Conservation (phyloP, 2,888 invertebrate species). For the Metacarcinus magister region DNA sequence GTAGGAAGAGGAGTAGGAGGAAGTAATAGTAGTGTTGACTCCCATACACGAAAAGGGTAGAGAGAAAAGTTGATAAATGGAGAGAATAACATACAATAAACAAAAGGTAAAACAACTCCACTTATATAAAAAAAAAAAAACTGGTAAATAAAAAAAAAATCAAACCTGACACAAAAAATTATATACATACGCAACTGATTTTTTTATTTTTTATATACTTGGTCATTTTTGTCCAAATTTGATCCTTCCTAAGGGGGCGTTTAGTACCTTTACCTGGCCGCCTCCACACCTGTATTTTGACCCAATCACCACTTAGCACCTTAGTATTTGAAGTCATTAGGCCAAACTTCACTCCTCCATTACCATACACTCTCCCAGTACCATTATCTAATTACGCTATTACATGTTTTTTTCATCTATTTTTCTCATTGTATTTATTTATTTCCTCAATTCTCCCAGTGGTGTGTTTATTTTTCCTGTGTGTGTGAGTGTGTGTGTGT, state of each 20-base stretch:
- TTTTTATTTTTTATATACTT: too few relatives aligned
- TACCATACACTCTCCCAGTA: neutral
- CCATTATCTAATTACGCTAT: neutral
- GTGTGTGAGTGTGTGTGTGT: neutral
- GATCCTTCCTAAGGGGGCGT: neutral
- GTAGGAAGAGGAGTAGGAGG: too few relatives aligned
- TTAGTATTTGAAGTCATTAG: neutral
- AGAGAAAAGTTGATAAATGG: neutral
- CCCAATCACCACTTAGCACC: constrained; percentile 21
- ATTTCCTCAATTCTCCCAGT: neutral
- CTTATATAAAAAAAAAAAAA: neutral
- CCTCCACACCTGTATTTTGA: neutral
- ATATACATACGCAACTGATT: neutral
- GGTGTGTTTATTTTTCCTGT: neutral
- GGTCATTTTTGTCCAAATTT: neutral
- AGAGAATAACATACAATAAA: neutral
- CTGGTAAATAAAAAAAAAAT: neutral
- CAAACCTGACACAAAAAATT: neutral
- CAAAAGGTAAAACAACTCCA: neutral
- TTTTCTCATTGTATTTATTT: neutral
- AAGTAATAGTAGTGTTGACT: too few relatives aligned
- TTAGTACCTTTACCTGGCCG: neutral
- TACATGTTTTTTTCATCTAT: neutral
- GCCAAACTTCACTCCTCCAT: neutral
- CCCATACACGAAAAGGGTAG: too few relatives aligned